Percentiles rank a stretch among this genome's conserved stretches.
phyloP scores from a whole-genome alignment of 2,113 vertebrate species.

The Tauraco erythrolophus region DNA sequence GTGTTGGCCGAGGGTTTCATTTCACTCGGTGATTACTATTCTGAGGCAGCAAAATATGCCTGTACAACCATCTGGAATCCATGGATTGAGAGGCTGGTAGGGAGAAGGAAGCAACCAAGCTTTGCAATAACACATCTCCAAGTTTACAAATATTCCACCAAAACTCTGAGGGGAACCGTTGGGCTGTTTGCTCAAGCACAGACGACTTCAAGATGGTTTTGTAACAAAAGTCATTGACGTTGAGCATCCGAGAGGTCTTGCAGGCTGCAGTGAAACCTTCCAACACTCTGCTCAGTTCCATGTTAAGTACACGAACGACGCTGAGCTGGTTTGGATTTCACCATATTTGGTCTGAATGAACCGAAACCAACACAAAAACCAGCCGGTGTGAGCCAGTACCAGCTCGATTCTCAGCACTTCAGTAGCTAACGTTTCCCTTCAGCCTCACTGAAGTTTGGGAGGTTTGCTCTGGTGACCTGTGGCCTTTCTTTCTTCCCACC shows the following conservation, averaged over 20 bases:
- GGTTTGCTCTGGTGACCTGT: slow-evolving; percentile 50
- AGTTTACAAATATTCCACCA: background rate
- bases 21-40: background rate
- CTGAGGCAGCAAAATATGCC: background rate
- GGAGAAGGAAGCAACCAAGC: background rate
- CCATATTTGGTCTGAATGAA: background rate
- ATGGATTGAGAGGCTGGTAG: rapidly evolving
- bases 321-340: background rate
- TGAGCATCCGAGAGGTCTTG: background rate
- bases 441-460: background rate
- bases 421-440: background rate
- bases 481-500: slow-evolving; percentile 63
- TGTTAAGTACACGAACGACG: background rate
- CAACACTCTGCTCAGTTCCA: background rate
- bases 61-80: background rate
- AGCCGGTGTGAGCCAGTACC: background rate
- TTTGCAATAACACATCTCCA: background rate
- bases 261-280: background rate
- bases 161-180: background rate
- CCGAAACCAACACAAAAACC: background rate
- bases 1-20: background rate
- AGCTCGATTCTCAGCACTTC: background rate
- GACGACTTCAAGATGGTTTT: background rate
- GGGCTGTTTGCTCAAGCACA: background rate
- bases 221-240: rapidly evolving